Evolutionary conservation across 1,140 invertebrate species (phyloP).

Genomic region (Lerema accius): DNA sequence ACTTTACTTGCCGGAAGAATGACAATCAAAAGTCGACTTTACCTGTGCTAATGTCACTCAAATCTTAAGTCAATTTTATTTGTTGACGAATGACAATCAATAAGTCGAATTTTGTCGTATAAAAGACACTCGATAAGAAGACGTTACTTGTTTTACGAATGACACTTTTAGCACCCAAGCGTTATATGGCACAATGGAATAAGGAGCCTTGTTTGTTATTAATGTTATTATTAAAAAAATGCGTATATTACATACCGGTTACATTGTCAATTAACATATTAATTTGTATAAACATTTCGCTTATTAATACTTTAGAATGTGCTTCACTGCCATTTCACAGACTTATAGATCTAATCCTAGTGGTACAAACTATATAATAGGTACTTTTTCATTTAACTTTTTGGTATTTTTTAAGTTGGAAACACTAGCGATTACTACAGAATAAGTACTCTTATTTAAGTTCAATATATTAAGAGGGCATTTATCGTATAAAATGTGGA

Average conservation of each 20-base stretch:
- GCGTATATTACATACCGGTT: conserved; percentile 5
- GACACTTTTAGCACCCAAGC: conserved; percentile 49
- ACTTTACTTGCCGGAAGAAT: too few species aligned
- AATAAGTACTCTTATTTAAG: conserved; percentile 27
- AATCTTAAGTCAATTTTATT: too few species aligned
- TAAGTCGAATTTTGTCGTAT: too few species aligned
- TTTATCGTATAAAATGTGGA: conserved; percentile 4
- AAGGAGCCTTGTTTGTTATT: conserved; percentile 34
- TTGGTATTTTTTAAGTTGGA: conserved; percentile 33
- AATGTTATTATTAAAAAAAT: too few species aligned
- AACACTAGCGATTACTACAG: conserved; percentile 32
- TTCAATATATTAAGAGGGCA: not conserved
- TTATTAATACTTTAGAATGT: not conserved
- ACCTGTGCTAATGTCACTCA: too few species aligned
- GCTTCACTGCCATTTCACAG: not conserved
- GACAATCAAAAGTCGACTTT: too few species aligned
- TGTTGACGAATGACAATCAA: not conserved
- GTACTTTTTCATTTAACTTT: conserved; percentile 14
- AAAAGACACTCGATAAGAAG: too few species aligned
- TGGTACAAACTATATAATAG: not conserved
- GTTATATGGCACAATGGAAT: conserved; percentile 56
- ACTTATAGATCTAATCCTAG: conserved; percentile 5
- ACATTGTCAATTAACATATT: conserved; percentile 8
- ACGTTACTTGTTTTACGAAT: too few species aligned
- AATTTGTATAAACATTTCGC: conserved; percentile 1